phyloP scores from a whole-genome alignment of 1,140 invertebrate genomes.

The Hirudo medicinalis region DNA sequence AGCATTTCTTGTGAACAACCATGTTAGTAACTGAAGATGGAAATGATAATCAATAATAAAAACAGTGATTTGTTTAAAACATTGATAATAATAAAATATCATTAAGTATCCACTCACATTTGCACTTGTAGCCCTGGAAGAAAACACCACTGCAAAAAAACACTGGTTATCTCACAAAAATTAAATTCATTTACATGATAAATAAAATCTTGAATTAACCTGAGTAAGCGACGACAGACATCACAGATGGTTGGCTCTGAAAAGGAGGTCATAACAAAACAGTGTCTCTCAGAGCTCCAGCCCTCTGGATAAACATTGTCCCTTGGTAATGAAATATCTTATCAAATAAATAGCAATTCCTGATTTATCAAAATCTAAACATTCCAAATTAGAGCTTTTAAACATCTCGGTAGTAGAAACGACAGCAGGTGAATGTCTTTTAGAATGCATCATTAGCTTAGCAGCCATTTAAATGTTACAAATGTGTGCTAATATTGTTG shows the following conservation, averaged over 20 bases:
- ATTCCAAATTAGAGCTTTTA: background rate
- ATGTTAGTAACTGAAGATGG: conserved; percentile 28
- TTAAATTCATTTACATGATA: background rate
- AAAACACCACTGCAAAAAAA: conserved; percentile 64
- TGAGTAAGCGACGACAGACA: conserved; percentile 36
- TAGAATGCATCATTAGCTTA: too few species aligned
- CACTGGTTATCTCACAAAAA: background rate
- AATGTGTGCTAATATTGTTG: too few species aligned
- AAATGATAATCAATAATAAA: too few species aligned
- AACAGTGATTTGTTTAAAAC: conserved; percentile 14
- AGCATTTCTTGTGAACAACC: conserved; percentile 39
- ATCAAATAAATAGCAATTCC: background rate
- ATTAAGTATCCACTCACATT: conserved; percentile 29
- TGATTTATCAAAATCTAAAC: background rate
- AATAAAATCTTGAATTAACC: conserved; percentile 24
- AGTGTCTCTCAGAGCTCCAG: conserved; percentile 63
- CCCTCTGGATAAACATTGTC: conserved; percentile 73
- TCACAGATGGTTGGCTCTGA: conserved; percentile 50
- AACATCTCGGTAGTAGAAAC: too few species aligned
- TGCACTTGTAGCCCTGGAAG: conserved; percentile 47
- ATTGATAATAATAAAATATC: background rate
- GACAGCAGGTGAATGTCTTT: too few species aligned
- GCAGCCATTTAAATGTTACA: background rate
- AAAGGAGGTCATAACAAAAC: conserved; percentile 76
- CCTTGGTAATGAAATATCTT: background rate